These are phyloP conservation scores for Pelobates fuscus DNA, from an alignment of 2,113 vertebrate species.

Conservation along the genomic window DNA sequence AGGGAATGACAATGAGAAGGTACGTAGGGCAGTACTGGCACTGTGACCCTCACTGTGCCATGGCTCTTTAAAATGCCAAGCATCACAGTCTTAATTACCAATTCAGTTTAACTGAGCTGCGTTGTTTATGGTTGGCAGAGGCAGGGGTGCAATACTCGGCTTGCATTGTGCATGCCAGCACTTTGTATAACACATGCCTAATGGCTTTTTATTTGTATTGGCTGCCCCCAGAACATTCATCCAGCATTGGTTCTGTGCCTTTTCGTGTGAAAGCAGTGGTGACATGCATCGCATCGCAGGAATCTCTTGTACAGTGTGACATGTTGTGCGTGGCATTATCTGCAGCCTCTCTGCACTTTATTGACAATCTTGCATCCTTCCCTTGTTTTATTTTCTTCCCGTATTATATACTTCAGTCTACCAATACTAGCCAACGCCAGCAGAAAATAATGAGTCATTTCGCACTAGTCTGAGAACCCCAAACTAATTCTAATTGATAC, in stretches of 20 bases:
- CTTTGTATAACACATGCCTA: background rate
- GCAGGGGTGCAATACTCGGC: background rate
- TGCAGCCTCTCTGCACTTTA: too few relatives aligned
- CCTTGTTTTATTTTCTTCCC: too few relatives aligned
- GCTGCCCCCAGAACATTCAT: background rate
- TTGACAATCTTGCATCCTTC: too few relatives aligned
- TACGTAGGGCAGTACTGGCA: constrained; percentile 28
- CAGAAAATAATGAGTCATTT: background rate
- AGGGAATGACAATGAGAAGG: constrained; percentile 36
- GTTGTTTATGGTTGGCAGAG: too few relatives aligned
- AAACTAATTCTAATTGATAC: constrained; percentile 25
- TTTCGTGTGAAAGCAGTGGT: background rate
- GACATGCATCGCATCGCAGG: background rate
- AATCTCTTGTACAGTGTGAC: background rate
- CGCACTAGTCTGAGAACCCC: background rate
- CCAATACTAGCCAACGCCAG: too few relatives aligned
- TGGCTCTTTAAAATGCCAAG: background rate
- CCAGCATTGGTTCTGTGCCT: background rate
- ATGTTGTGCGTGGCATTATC: background rate
- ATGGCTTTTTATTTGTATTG: too few relatives aligned
- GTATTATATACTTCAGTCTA: too few relatives aligned
- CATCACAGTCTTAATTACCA: constrained; percentile 3
- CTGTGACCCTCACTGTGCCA: constrained; percentile 31
- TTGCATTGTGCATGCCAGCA: background rate
- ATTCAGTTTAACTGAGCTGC: background rate